Evolutionary conservation across 2,888 invertebrate genomes (phyloP).

Genomic region (Lordiphosa fenestrarum): DNA sequence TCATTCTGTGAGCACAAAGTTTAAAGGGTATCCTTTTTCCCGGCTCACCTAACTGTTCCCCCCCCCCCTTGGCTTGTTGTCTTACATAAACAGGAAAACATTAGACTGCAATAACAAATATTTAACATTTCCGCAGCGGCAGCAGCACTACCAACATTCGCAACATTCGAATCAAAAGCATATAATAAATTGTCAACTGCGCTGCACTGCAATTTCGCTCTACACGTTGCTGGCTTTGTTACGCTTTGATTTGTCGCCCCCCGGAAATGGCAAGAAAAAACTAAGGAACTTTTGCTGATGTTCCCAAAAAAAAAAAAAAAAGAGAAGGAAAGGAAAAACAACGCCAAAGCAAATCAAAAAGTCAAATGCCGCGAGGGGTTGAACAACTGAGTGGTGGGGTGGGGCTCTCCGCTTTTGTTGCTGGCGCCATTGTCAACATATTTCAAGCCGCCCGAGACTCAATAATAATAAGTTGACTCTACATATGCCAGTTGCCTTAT

Average conservation of each 20-base stretch:
- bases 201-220: constrained; percentile 53
- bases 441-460: constrained; percentile 64
- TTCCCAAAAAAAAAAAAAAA: constrained; percentile 41
- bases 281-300: constrained; percentile 64
- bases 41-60: neutral
- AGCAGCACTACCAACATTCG: constrained; percentile 25
- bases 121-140: constrained; percentile 72
- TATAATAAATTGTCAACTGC: constrained; percentile 67
- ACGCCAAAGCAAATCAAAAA: constrained; percentile 55
- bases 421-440: constrained; percentile 73
- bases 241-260: constrained; percentile 64
- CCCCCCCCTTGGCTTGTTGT: constrained; percentile 31
- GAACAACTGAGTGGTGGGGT: constrained; percentile 4
- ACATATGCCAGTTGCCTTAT: constrained; percentile 22
- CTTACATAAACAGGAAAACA: constrained; percentile 63
- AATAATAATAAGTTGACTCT: constrained; percentile 64
- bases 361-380: constrained; percentile 69
- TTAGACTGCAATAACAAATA: constrained; percentile 75
- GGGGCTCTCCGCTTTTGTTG: constrained; percentile 46
- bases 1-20: too few species aligned
- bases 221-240: constrained; percentile 49
- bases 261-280: constrained; percentile 42
- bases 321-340: constrained; percentile 26
- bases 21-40: constrained; percentile 3
- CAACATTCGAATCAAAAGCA: constrained; percentile 41